Base-by-base conservation (phyloP, 2,888 invertebrate species). In the Patella depressa region DNA sequence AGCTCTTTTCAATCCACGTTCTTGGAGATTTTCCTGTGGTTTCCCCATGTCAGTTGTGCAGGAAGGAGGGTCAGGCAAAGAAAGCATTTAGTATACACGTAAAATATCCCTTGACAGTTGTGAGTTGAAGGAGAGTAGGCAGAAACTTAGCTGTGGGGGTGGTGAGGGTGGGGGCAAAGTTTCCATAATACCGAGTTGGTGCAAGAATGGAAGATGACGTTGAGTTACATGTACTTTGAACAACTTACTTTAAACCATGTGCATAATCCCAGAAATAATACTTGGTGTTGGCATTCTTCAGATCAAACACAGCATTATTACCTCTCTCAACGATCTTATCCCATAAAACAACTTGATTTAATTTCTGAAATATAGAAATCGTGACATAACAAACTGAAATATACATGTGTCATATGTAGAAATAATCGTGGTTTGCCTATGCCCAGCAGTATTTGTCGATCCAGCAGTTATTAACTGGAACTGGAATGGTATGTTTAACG, bases 191-290 rank as follows among this genome's bases (percentile, higher is more conserved):
- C 29, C 29, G 0, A 3, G 3, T 29, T 29, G n/a, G 29, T 11
- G 53, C 19, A 24, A n/a, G 57, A 14, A 9, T 34, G 11, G 29
- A 24, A 1, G 34, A n/a, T n/a, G n/a, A 15, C 9, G 59, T 73
- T 12, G 7, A 53, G 24, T 11, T 45, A 45, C 24, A 24, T 24
- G 24, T 24, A 24, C 9, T 11, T 12, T 72, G 45, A 55, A 3
- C 15, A 15, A 88, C 94, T 94, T 93, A 97, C 96, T 95, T 96
- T 74, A 99, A 94, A 86, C 98, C 98, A 92, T 97, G 97, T 80
- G 99, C 99, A 93, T 99, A 99, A 93, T 99, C 99, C 97, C 98
- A 98, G 93, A 99, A 99, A 91, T 99, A 99, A 93, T 99, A 99
- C 91, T 99, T 99, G 2, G 98, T 97, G 92, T 98, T 97, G 94